These are phyloP conservation scores for Leptopilina syphax DNA, from an alignment of 2,888 invertebrate genomes.

Conservation along the genomic window DNA sequence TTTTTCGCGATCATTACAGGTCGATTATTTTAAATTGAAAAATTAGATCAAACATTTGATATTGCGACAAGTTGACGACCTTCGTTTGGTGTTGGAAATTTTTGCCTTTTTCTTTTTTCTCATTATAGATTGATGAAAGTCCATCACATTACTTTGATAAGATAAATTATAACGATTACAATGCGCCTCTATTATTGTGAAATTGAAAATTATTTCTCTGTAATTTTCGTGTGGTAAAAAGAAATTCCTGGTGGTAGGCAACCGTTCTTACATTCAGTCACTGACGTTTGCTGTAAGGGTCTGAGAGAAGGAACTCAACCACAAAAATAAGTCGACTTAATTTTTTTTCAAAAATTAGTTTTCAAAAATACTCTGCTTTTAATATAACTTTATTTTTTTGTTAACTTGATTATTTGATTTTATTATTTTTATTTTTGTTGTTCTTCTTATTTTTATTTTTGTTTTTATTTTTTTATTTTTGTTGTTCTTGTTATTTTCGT, in stretches of 20 bases:
- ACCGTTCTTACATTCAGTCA: neutral
- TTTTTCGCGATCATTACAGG: neutral
- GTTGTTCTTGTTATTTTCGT: too few species aligned
- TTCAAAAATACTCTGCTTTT: too few species aligned
- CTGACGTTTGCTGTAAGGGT: neutral
- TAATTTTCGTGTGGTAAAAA: neutral
- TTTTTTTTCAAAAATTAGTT: too few species aligned
- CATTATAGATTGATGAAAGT: neutral
- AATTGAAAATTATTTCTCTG: neutral
- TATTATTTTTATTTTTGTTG: too few species aligned
- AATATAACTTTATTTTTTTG: too few species aligned
- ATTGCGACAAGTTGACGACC: constrained; percentile 17
- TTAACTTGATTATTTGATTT: too few species aligned
- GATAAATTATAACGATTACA: neutral
- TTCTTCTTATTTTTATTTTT: too few species aligned
- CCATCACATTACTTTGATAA: neutral
- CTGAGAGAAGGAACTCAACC: too few species aligned
- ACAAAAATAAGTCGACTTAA: too few species aligned
- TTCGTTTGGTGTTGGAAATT: neutral
- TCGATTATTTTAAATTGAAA: constrained; percentile 10
- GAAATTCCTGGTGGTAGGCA: neutral
- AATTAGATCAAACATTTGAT: neutral
- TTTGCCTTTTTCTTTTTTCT: too few species aligned
- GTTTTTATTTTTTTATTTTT: too few species aligned
- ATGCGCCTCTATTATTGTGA: neutral